Evolutionary conservation across 30 jellyfish, hydroid and myxozoan species (phyloP), one percentile per base, ranked within the genome.

Genomic region (Catostylus mosaicus): DNA sequence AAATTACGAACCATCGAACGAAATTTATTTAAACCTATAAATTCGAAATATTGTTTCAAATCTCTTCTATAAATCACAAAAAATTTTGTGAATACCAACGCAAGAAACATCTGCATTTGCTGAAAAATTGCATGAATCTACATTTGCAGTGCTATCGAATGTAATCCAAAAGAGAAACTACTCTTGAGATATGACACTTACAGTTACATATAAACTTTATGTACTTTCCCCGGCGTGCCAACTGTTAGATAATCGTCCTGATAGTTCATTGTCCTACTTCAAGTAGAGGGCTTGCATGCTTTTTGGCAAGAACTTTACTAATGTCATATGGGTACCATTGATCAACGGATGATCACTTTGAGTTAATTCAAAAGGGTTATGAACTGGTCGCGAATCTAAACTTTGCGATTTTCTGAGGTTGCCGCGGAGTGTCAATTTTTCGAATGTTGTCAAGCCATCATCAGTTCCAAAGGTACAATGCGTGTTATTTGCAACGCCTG

Each of bases 221-320:
- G 18, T 10, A 27, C 43, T 69, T 5, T 69, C 67, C 2, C 84
- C 84, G 0, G 84, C 78, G 31, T 77, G 89, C 80, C 89, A 79
- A 48, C 82, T 79, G n/a, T 79, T 79, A 37, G 71, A 77, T 12
- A 59, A 61, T 10, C 71, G 20, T 10, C 34, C 63, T 31, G 43
- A 6, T 14, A 30, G 26, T 6, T 36, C 66, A 3, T 24, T 26
- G 20, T 65, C 90, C 0, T 79, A 38, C 51, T 51, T 79, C 75
- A 79, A 65, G 30, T 63, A 79, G 33, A 67, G 51, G 16, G 90
- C 90, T 46, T 79, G 90, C 56, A 37, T 79, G 45, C 90, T 79
- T 48, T 79, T 79, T 0, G 90, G 90, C 24, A 79, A 43, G 77
- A 79, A 79, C 35, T 79, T 79, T 59, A 79, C 90, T 20, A 79